Conservation (phyloP, 2,888 invertebrate species). For the Drosophila meridionalis region DNA sequence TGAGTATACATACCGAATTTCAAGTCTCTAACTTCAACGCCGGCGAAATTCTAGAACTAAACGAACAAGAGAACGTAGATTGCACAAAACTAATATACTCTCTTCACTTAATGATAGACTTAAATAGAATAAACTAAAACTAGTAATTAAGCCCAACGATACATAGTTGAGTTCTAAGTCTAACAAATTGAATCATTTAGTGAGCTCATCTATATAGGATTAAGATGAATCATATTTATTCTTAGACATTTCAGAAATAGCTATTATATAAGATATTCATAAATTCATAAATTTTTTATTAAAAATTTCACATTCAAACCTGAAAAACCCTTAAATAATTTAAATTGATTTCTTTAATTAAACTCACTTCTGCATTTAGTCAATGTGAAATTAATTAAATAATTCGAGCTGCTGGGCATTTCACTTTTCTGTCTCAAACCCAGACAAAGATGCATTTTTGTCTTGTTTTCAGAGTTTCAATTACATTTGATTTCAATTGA, state of each 20-base stretch:
- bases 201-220: neutral
- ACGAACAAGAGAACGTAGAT: no score
- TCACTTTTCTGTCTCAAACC: neutral
- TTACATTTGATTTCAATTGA: conserved; percentile 6
- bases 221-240: neutral
- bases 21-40: no score
- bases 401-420: neutral
- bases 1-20: no score
- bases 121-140: no score
- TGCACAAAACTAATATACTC: no score
- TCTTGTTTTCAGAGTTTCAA: neutral
- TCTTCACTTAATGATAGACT: no score
- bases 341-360: neutral
- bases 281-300: neutral
- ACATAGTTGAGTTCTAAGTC: no score
- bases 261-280: neutral
- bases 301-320: neutral
- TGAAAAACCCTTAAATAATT: neutral
- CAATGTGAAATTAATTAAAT: neutral
- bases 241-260: neutral
- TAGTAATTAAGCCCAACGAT: no score
- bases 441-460: neutral
- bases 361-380: neutral
- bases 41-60: no score
- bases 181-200: neutral